Evolutionary conservation across 1,140 invertebrate genomes (phyloP).

Genomic region (Camponotus vicinus): DNA sequence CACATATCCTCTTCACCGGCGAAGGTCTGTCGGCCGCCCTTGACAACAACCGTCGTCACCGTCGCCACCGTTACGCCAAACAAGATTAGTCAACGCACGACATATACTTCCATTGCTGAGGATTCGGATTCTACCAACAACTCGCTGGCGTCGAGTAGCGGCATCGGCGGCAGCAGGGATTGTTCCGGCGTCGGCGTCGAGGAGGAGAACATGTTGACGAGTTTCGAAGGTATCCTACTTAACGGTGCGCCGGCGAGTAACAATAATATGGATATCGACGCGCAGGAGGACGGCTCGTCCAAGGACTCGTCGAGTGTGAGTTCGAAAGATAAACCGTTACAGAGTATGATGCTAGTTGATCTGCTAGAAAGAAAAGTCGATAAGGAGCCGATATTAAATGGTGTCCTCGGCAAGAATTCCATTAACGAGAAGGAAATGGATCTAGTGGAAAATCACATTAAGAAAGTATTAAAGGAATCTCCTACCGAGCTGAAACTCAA

Average conservation of each 20-base stretch:
- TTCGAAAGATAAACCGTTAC: slow-evolving; percentile 84
- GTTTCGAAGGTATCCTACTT: slow-evolving; percentile 88
- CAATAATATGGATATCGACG: slow-evolving; percentile 86
- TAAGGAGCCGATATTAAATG: slow-evolving; percentile 88
- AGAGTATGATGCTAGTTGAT: slow-evolving; percentile 89
- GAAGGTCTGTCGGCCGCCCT: slow-evolving; percentile 83
- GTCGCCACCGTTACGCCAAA: slow-evolving; percentile 60
- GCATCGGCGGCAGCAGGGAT: slow-evolving; percentile 85
- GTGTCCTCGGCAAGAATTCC: slow-evolving; percentile 87
- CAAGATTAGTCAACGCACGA: slow-evolving; percentile 78
- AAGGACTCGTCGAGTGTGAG: slow-evolving; percentile 86
- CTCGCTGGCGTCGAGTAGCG: slow-evolving; percentile 87
- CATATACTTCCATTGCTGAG: slow-evolving; percentile 84
- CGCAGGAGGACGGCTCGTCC: slow-evolving; percentile 86
- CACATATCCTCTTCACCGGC: slow-evolving; percentile 78
- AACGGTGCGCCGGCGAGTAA: slow-evolving; percentile 86
- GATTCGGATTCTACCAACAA: slow-evolving; percentile 88
- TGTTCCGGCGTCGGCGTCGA: slow-evolving; percentile 84
- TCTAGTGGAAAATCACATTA: slow-evolving; percentile 88
- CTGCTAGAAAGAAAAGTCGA: slow-evolving; percentile 89
- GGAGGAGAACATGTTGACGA: slow-evolving; percentile 89
- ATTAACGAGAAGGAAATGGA: slow-evolving; percentile 89
- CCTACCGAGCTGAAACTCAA: slow-evolving; percentile 81
- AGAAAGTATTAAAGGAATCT: slow-evolving; percentile 86
- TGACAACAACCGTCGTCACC: slow-evolving; percentile 85